phyloP scores from a whole-genome alignment of 2,797 vertebrate genomes.

The Molossus alvarezi region DNA sequence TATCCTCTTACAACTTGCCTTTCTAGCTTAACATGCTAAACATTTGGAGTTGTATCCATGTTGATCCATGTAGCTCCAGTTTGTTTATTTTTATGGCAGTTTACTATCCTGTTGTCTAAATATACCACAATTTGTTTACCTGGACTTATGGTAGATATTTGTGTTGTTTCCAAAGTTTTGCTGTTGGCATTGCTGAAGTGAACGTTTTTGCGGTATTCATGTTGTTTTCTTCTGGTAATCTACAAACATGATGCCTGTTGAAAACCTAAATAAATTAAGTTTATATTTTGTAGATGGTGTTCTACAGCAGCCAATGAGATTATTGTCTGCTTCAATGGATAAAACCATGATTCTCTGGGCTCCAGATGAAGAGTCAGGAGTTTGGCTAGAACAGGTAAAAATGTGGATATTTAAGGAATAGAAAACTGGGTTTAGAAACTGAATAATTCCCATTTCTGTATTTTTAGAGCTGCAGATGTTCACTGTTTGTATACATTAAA shows the following conservation, averaged over 20 bases:
- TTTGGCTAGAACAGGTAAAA: conserved; percentile 97
- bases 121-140: neutral
- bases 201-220: neutral
- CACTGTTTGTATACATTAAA: neutral
- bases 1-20: neutral
- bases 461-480: conserved; percentile 24
- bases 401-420: conserved; percentile 51
- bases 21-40: conserved; percentile 15
- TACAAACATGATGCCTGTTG: neutral
- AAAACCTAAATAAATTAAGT: conserved; percentile 67
- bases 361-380: conserved; percentile 96
- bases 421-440: conserved; percentile 76
- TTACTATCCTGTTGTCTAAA: conserved; percentile 18
- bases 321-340: conserved; percentile 98
- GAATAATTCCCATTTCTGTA: conserved; percentile 3
- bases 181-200: neutral
- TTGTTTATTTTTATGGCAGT: conserved; percentile 26
- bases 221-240: neutral
- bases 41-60: conserved; percentile 8
- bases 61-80: neutral
- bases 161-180: conserved; percentile 32
- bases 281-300: conserved; percentile 92
- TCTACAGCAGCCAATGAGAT: conserved; percentile 93
- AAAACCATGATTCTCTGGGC: conserved; percentile 99
- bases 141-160: neutral